Evolutionary conservation across 2,113 vertebrate species (phyloP).

Genomic region (Pelusios castaneus): DNA sequence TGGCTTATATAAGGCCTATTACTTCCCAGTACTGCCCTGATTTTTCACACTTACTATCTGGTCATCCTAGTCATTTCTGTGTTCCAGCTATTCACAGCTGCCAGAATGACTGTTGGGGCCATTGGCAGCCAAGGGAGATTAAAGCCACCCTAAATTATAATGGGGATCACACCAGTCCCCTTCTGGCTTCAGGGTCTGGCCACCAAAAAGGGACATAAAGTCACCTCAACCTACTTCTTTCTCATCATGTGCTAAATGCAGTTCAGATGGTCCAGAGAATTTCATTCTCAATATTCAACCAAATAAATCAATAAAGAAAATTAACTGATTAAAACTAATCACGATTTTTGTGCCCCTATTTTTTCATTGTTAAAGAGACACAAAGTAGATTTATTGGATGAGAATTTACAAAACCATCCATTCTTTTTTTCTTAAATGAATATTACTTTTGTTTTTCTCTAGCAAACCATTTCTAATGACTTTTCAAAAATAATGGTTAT

Average conservation of each 20-base stretch:
- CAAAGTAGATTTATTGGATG: neutral
- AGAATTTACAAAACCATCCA: neutral
- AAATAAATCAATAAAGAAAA: neutral
- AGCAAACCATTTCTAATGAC: neutral
- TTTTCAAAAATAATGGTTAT: neutral
- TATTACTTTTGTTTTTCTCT: neutral
- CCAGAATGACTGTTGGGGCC: fast-evolving
- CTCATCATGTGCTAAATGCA: neutral
- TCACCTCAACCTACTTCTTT: neutral
- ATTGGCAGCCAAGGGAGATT: neutral
- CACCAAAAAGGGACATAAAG: neutral
- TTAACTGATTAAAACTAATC: neutral
- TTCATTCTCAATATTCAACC: neutral
- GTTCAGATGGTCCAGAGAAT: neutral
- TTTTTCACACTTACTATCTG: too few species aligned
- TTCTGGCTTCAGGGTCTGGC: neutral
- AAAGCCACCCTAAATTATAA: neutral
- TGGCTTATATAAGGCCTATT: too few species aligned
- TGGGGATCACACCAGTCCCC: neutral
- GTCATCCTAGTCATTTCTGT: neutral
- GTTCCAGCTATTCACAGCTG: neutral
- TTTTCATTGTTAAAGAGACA: neutral
- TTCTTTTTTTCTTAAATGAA: neutral
- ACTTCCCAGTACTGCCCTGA: too few species aligned
- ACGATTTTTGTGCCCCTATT: neutral